Evolutionary conservation across 1,140 invertebrate species (phyloP).

Genomic region (Ostrea edulis): DNA sequence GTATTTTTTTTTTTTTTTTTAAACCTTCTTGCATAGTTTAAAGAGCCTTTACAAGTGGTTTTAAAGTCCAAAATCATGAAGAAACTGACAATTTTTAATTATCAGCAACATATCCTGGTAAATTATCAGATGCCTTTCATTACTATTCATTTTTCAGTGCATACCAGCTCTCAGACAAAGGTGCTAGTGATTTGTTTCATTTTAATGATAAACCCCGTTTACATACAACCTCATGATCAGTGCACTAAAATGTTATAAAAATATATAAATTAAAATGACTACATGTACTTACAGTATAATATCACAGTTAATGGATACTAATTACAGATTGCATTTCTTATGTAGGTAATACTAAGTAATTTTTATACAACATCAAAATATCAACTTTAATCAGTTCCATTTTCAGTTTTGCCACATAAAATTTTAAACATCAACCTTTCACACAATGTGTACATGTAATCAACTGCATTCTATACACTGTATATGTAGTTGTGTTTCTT

Average conservation of each 20-base stretch:
- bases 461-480: neutral
- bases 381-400: neutral
- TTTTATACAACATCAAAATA: neutral
- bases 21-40: no score
- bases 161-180: no score
- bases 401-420: neutral
- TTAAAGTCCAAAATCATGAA: no score
- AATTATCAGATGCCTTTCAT: no score
- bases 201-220: no score
- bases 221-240: neutral
- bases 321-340: neutral
- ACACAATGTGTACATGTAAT: neutral
- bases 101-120: neutral
- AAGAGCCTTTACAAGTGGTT: no score
- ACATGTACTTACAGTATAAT: neutral
- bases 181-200: no score
- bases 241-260: neutral
- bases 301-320: constrained; percentile 7
- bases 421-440: neutral
- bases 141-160: no score
- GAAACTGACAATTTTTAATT: no score
- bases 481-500: no score
- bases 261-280: neutral
- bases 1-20: no score
- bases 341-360: neutral